Percentiles rank a stretch among this genome's conserved stretches.
phyloP scores from a whole-genome alignment of 2,113 vertebrate species.

The Triplophysa dalaica region DNA sequence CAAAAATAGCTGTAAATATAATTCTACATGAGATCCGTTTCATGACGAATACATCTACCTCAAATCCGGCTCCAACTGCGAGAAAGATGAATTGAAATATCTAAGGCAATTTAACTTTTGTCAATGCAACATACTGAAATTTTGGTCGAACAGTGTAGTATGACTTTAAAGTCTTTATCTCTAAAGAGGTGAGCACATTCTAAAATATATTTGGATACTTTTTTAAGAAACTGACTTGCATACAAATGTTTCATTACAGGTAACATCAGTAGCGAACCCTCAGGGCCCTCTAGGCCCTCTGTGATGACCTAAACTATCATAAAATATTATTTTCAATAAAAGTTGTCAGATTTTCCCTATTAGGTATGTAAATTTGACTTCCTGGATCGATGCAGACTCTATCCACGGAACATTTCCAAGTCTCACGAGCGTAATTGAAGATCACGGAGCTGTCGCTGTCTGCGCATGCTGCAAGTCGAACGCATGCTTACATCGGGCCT shows the following conservation, averaged over 20 bases:
- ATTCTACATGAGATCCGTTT: slow-evolving; percentile 19
- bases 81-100: slow-evolving; percentile 5
- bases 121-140: slow-evolving; percentile 11
- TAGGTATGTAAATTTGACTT: no score
- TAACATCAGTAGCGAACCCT: no score
- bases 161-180: neutral
- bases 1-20: neutral
- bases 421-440: no score
- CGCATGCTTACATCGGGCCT: no score
- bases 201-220: slow-evolving; percentile 63
- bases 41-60: slow-evolving; percentile 9
- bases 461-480: no score
- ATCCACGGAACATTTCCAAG: no score
- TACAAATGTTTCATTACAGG: slow-evolving; percentile 58
- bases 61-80: slow-evolving; percentile 4
- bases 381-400: no score
- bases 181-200: neutral
- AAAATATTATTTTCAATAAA: no score
- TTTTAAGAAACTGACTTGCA: slow-evolving; percentile 42
- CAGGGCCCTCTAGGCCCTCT: no score
- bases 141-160: neutral
- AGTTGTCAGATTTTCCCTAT: no score
- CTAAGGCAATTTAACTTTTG: neutral
- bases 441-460: no score
- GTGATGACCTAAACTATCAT: no score